Evolutionary conservation across 92 coral and sea anemone genomes (phyloP), one percentile per base, ranked within the genome.

Genomic region (Montipora capitata): DNA sequence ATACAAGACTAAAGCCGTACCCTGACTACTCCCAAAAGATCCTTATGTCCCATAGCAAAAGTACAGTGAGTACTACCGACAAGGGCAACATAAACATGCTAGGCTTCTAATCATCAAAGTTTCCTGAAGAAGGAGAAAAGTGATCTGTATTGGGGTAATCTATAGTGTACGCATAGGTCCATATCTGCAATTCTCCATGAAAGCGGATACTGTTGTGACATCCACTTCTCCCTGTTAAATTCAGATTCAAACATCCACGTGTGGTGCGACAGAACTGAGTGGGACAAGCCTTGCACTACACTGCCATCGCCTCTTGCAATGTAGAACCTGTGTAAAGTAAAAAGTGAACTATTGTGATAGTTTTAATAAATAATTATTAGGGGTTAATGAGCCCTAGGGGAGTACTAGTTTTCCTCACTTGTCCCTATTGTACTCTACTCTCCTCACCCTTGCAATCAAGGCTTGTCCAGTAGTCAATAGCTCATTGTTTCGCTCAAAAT

Each of bases 241-340:
- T 27, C 44, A 67, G 84, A 48, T 43, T 80, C 84, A 18, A 80
- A 80, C 45, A 67, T 42, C 84, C 74, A 80, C 75, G 38, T 45
- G 75, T 80, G 84, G 51, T 80, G 74, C 3, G 76, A 80, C 4
- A 10, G 1, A 35, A 68, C 75, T 49, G 75, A 20, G 75, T 49
- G 68, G 7, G 8, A 40, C 15, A 59, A 80, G 42, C 84, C 75
- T 45, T 51, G 59, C 10, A 79, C 40, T 7, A 79, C 4, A 6
- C 65, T 12, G 0, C 66, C 84, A 48, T 67, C 84, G 45, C 64
- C 20, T 67, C 49, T 12, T 43, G 63, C 35, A 15, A 67, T 49
- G 49, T 48, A 80, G 68, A 80, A 49, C 74, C 84, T 80, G 75
- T 43, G n/a, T 12, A 40, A 54, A 7, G 40, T 16, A 75, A 52